A percentile compares a stretch with the other conserved stretches of the same genome.
phyloP scores from a whole-genome alignment of 35 echinoderm and acorn worm genomes.

The Lytechinus variegatus region DNA sequence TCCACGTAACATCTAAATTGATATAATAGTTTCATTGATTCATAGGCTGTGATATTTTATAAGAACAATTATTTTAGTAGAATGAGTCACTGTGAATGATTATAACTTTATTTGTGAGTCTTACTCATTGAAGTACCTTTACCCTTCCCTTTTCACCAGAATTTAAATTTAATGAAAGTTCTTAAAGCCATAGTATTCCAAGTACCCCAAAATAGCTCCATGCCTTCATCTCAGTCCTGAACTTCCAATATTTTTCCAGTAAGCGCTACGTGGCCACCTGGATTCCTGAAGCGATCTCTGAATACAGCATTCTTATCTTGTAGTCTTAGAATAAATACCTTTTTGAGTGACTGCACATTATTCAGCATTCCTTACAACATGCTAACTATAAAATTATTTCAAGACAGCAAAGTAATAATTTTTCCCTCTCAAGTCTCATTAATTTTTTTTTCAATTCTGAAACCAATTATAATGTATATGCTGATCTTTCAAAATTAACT shows the following conservation, averaged over 20 bases:
- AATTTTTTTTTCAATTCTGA: not conserved
- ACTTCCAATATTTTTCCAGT: constrained; percentile 40
- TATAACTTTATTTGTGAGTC: constrained; percentile 4
- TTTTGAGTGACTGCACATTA: constrained; percentile 26
- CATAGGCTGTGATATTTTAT: not conserved
- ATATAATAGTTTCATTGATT: not conserved
- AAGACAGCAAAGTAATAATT: not conserved
- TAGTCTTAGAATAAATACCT: constrained; percentile 35
- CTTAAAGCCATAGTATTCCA: constrained; percentile 43
- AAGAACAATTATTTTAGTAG: not conserved
- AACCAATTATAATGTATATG: not conserved
- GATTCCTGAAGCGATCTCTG: not conserved
- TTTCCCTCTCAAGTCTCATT: not conserved
- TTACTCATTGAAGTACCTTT: not conserved
- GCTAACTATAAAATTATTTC: not conserved
- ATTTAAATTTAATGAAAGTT: constrained; percentile 10
- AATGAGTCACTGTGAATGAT: constrained; percentile 6
- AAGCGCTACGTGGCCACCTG: too few relatives aligned
- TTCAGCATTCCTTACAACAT: too few relatives aligned
- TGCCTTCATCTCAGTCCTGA: constrained; percentile 45
- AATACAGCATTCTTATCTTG: constrained; percentile 43
- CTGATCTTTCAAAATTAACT: not conserved
- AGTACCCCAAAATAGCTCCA: constrained; percentile 29
- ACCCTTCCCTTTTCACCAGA: constrained; percentile 25
- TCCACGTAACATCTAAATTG: not conserved